These are phyloP conservation scores for Eledone cirrhosa DNA, from an alignment of 2,888 invertebrate species.

Conservation along the genomic window DNA sequence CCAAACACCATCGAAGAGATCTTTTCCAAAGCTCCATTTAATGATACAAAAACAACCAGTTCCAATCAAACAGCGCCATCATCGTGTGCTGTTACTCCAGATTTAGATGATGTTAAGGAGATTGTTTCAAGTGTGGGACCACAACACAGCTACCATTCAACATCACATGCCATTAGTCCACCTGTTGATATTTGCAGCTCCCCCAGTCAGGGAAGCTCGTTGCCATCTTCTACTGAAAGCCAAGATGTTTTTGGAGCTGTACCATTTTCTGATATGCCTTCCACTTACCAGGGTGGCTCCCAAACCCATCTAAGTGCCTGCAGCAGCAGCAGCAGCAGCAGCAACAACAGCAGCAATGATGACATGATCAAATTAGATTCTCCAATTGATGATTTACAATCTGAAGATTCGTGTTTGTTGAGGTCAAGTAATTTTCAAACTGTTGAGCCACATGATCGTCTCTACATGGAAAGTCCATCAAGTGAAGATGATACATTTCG, in stretches of 20 bases:
- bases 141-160: slow-evolving; percentile 17
- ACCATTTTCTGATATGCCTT: slow-evolving; percentile 44
- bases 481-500: slow-evolving; percentile 33
- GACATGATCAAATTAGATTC: slow-evolving; percentile 3
- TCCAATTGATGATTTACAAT: slow-evolving; percentile 3
- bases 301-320: slow-evolving; percentile 27
- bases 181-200: slow-evolving; percentile 29
- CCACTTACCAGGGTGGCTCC: slow-evolving; percentile 26
- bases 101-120: slow-evolving; percentile 37
- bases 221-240: slow-evolving; percentile 27
- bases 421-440: neutral
- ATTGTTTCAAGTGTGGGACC: slow-evolving; percentile 28
- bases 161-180: slow-evolving; percentile 23
- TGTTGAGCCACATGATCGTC: slow-evolving; percentile 14
- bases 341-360: slow-evolving; percentile 32
- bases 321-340: slow-evolving; percentile 23
- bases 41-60: slow-evolving; percentile 41
- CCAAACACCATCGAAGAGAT: slow-evolving; percentile 42
- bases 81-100: slow-evolving; percentile 36
- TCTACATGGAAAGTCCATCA: slow-evolving; percentile 23
- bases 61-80: slow-evolving; percentile 19
- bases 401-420: slow-evolving; percentile 22
- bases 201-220: slow-evolving; percentile 1
- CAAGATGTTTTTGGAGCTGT: slow-evolving; percentile 54
- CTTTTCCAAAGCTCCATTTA: slow-evolving; percentile 61